Conservation (phyloP, 2,113 vertebrate species). For the Procavia capensis region DNA sequence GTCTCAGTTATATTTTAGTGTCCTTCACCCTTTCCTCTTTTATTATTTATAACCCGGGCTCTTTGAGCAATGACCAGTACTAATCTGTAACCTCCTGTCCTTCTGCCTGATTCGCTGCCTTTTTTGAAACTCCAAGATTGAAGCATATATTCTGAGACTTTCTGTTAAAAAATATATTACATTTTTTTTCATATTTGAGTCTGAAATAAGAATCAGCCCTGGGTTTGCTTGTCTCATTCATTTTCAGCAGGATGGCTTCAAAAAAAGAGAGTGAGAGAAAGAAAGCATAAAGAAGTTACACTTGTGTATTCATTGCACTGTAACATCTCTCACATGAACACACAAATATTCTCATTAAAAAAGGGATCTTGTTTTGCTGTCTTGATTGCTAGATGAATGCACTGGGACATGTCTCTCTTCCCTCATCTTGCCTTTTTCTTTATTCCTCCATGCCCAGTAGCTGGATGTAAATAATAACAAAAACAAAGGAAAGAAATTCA, state of each 20-base stretch:
- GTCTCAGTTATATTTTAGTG: conserved; percentile 93
- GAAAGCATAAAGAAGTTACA: conserved; percentile 50
- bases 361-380: conserved; percentile 41
- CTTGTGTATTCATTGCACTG: conserved; percentile 80
- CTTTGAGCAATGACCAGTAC: conserved; percentile 99
- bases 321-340: conserved; percentile 58
- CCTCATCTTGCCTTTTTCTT: background rate
- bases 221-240: conserved; percentile 89
- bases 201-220: conserved; percentile 90
- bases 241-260: conserved; percentile 83
- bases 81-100: conserved; percentile 99
- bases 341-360: conserved; percentile 43
- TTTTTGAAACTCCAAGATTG: conserved; percentile 97
- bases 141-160: conserved; percentile 90
- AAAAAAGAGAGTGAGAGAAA: conserved; percentile 27
- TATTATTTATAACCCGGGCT: conserved; percentile 99
- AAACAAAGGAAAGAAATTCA: conserved; percentile 82
- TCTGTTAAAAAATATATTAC: conserved; percentile 92
- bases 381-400: conserved; percentile 72
- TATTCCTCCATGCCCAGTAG: conserved; percentile 37
- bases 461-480: conserved; percentile 85
- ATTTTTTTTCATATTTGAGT: conserved; percentile 89
- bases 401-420: background rate
- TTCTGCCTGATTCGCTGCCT: conserved; percentile 97
- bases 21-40: conserved; percentile 96